Evolutionary conservation across 2,888 invertebrate species (phyloP).

Genomic region (Phasia obesa): DNA sequence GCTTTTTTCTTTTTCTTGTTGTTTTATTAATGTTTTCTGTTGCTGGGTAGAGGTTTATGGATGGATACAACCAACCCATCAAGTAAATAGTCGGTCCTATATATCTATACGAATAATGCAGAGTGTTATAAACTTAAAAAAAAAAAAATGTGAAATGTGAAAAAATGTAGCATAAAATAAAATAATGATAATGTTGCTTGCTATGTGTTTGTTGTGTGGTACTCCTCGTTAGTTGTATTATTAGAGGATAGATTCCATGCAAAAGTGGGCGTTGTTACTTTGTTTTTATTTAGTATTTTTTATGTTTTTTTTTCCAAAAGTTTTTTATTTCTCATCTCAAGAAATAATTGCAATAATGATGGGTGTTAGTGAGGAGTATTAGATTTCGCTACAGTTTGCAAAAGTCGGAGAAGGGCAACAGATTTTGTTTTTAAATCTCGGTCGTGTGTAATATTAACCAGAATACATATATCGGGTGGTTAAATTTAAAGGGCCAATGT

Average conservation of each 20-base stretch:
- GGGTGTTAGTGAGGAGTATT: slow-evolving; percentile 12
- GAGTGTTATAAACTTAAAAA: slow-evolving; percentile 41
- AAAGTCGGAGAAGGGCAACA: no score
- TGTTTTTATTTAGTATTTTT: slow-evolving; percentile 34
- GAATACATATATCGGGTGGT: no score
- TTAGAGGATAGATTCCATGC: slow-evolving; percentile 54
- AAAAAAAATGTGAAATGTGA: no score
- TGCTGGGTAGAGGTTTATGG: slow-evolving; percentile 24
- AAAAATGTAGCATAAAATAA: slow-evolving; percentile 12
- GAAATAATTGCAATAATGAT: slow-evolving; percentile 55
- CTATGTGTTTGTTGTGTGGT: no score
- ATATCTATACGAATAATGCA: slow-evolving; percentile 26
- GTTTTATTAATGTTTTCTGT: slow-evolving; percentile 36
- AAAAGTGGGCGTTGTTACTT: slow-evolving; percentile 69
- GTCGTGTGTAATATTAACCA: no score
- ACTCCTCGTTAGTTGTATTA: slow-evolving; percentile 5
- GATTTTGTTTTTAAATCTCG: slow-evolving; percentile 34
- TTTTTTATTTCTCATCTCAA: slow-evolving; percentile 32
- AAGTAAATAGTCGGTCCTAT: slow-evolving; percentile 48
- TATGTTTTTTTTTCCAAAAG: slow-evolving; percentile 6
- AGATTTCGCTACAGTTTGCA: slow-evolving; percentile 2
- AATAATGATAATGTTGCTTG: slow-evolving; percentile 36
- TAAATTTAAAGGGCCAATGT: no score
- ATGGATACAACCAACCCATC: not conserved
- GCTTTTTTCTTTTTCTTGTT: slow-evolving; percentile 16